phyloP scores from a whole-genome alignment of 2,888 invertebrate species.

The Gisinianus flammeolus region DNA sequence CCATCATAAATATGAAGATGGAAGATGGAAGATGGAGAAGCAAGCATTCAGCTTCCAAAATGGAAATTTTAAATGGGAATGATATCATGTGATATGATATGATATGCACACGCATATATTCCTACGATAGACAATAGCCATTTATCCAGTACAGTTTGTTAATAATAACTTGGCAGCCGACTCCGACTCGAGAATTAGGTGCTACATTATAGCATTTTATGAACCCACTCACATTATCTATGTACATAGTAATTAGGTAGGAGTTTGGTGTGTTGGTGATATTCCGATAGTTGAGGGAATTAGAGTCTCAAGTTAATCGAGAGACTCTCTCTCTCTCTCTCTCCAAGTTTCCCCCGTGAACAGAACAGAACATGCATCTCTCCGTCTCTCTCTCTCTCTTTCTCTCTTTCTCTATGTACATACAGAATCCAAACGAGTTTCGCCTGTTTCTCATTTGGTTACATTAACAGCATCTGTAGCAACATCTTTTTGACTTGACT shows the following conservation, averaged over 20 bases:
- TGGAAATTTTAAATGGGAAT: too few species aligned
- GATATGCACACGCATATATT: background rate
- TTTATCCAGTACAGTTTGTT: background rate
- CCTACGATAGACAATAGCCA: background rate
- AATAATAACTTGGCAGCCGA: conserved; percentile 43
- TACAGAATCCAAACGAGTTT: conserved; percentile 20
- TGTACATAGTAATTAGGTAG: conserved; percentile 50
- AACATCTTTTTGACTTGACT: conserved; percentile 9
- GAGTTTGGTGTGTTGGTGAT: background rate
- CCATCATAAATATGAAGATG: background rate
- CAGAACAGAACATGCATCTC: conserved; percentile 2
- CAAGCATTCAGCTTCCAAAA: background rate
- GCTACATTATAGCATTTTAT: conserved; percentile 47
- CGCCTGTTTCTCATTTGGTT: conserved; percentile 24
- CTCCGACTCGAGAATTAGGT: conserved; percentile 41
- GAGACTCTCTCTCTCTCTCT: background rate
- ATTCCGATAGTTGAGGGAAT: background rate
- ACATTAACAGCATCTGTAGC: conserved; percentile 27
- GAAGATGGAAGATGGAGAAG: background rate
- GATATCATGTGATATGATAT: too few species aligned
- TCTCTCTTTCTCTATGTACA: background rate
- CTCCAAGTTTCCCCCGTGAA: background rate
- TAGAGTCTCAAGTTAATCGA: conserved; percentile 7
- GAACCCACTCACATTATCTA: conserved; percentile 39
- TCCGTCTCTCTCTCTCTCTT: conserved; percentile 7